A percentile compares a stretch with the other conserved stretches of the same genome.
These are phyloP conservation scores for Drosophila macrospina DNA, from an alignment of 2,888 invertebrate genomes.

Conservation along the genomic window DNA sequence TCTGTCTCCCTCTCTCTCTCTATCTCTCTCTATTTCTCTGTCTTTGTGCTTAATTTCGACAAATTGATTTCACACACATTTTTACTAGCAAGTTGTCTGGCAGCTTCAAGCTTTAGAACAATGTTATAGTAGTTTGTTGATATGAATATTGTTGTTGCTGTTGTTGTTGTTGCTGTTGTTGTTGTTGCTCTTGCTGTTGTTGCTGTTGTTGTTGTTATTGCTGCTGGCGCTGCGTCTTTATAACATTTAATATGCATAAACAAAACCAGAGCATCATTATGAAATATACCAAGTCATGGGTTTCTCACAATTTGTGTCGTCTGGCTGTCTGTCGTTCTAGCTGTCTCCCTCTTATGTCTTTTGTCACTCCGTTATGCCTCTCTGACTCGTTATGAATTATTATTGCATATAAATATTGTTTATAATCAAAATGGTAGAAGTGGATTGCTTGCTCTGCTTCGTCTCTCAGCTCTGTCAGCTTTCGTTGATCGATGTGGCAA, in stretches of 20 bases:
- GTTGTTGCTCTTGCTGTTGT: slow-evolving; percentile 50
- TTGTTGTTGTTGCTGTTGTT: slow-evolving; percentile 53
- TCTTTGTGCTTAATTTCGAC: slow-evolving; percentile 68
- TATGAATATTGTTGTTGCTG: slow-evolving; percentile 6
- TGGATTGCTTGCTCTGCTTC: not conserved
- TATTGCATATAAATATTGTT: slow-evolving; percentile 58
- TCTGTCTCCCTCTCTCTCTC: not conserved
- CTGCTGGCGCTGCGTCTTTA: slow-evolving; percentile 70
- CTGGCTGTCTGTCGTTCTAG: slow-evolving; percentile 32
- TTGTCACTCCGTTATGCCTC: not conserved
- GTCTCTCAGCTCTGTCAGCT: slow-evolving; percentile 27
- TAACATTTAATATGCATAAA: slow-evolving; percentile 77
- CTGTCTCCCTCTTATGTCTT: not conserved
- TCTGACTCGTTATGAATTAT: slow-evolving; percentile 50
- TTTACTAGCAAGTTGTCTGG: slow-evolving; percentile 38
- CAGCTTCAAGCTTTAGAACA: slow-evolving; percentile 23
- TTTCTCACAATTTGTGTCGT: slow-evolving; percentile 62
- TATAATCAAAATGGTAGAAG: slow-evolving; percentile 4
- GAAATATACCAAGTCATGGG: slow-evolving; percentile 62
- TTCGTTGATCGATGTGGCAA: slow-evolving; percentile 69
- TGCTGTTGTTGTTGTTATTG: slow-evolving; percentile 36
- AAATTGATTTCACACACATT: slow-evolving; percentile 78
- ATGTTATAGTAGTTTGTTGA: slow-evolving; percentile 27
- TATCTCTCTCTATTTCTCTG: not conserved
- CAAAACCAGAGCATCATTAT: slow-evolving; percentile 64